These are phyloP conservation scores for Pimephales promelas DNA, from an alignment of 2,113 vertebrate genomes.

Conservation along the genomic window DNA sequence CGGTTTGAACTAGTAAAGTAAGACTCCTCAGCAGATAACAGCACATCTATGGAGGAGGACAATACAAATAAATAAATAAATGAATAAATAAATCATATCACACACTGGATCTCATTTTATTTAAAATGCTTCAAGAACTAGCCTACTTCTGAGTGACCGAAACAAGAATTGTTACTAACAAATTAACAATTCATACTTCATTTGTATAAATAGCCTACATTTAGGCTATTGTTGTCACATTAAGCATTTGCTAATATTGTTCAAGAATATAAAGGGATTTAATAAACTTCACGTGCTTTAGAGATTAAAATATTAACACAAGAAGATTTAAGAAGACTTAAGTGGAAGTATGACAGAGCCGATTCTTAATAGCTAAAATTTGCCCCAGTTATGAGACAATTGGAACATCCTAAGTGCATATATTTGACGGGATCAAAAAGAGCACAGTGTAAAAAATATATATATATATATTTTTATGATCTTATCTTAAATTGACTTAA, in stretches of 20 bases:
- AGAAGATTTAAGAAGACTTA: neutral
- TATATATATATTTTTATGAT: too few species aligned
- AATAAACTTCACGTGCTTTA: neutral
- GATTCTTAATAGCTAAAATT: neutral
- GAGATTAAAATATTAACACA: conserved; percentile 32
- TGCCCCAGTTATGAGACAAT: neutral
- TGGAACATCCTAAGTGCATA: neutral
- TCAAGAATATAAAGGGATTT: neutral
- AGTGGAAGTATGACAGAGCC: neutral
- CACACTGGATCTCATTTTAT: neutral
- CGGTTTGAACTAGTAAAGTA: conserved; percentile 70
- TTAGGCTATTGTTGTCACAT: too few species aligned
- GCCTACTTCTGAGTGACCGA: too few species aligned
- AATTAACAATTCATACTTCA: too few species aligned
- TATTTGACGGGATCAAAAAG: neutral
- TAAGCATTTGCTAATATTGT: neutral
- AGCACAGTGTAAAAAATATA: neutral
- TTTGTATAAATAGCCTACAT: too few species aligned
- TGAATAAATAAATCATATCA: neutral
- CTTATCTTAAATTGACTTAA: neutral
- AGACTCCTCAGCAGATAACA: conserved; percentile 79
- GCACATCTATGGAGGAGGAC: conserved; percentile 75
- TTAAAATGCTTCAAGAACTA: neutral
- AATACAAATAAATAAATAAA: neutral
- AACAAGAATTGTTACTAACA: too few species aligned